phyloP scores from a whole-genome alignment of 2,888 invertebrate species.

The Operophtera brumata region DNA sequence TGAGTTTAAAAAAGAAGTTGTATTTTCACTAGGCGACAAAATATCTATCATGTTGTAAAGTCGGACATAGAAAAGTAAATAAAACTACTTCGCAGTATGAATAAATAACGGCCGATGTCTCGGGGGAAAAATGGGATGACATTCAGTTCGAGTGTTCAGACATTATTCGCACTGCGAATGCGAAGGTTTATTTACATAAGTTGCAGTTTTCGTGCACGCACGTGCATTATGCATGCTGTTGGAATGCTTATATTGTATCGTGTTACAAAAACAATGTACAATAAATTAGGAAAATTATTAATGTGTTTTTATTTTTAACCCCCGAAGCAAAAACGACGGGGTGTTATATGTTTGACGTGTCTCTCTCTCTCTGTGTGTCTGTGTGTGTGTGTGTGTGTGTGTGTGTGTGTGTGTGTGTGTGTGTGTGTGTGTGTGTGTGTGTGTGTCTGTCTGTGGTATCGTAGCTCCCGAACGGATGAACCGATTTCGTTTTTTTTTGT shows the following conservation, averaged over 20 bases:
- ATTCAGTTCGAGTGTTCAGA: constrained; percentile 3
- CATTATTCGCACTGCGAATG: constrained; percentile 14
- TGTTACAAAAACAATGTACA: constrained; percentile 73
- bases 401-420: too few species aligned
- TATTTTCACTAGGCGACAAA: not conserved
- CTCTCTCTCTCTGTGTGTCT: too few species aligned
- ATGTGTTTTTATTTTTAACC: not conserved
- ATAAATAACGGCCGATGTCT: not conserved
- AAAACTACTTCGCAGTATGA: not conserved
- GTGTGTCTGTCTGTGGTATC: too few species aligned
- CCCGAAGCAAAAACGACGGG: too few species aligned
- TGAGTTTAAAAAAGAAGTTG: too few species aligned
- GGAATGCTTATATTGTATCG: constrained; percentile 67
- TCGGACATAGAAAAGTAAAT: not conserved
- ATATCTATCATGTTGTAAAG: not conserved
- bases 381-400: too few species aligned
- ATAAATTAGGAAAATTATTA: constrained; percentile 60
- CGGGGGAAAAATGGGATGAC: constrained; percentile 4
- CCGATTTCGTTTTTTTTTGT: too few species aligned
- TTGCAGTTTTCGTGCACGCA: constrained; percentile 37
- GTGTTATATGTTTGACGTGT: too few species aligned
- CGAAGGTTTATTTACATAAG: not conserved
- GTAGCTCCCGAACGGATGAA: too few species aligned
- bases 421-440: too few species aligned
- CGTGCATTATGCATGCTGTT: constrained; percentile 56